Evolutionary conservation across 2,888 invertebrate genomes (phyloP).

Genomic region (Cataglyphis altisquamis): DNA sequence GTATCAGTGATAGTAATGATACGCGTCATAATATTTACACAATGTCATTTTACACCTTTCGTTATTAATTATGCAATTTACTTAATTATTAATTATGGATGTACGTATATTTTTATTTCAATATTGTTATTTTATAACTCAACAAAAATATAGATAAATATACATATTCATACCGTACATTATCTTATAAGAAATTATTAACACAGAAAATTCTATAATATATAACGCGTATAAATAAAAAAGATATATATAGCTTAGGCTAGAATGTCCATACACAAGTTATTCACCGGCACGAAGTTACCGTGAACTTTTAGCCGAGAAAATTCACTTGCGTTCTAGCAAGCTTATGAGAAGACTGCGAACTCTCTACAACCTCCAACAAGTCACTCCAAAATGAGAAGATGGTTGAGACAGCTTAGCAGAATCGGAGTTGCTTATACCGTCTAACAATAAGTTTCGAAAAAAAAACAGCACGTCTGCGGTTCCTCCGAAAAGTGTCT

Average conservation of each 20-base stretch:
- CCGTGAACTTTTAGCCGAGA: constrained; percentile 43
- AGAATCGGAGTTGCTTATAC: constrained; percentile 33
- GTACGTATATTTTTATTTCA: neutral
- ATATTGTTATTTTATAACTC: constrained; percentile 10
- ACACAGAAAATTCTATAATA: constrained; percentile 19
- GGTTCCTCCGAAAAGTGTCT: constrained; percentile 11
- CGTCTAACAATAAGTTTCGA: constrained; percentile 15
- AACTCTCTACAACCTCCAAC: constrained; percentile 43
- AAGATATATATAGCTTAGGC: constrained; percentile 11
- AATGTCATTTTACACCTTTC: constrained; percentile 21
- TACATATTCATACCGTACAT: neutral
- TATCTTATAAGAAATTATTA: neutral
- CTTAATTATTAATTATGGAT: neutral
- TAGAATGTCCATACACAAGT: constrained; percentile 41
- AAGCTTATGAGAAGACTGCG: constrained; percentile 47
- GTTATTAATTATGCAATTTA: constrained; percentile 37
- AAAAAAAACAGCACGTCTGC: constrained; percentile 31
- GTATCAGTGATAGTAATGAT: neutral
- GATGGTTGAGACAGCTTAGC: constrained; percentile 34
- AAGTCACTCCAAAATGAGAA: constrained; percentile 50
- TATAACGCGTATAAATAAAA: neutral
- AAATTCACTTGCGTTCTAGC: constrained; percentile 48
- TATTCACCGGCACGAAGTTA: constrained; percentile 37
- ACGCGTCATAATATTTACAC: constrained; percentile 19
- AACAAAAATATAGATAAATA: neutral